Evolutionary conservation across 2,888 invertebrate genomes (phyloP).

Genomic region (Brachyopa scutellaris): DNA sequence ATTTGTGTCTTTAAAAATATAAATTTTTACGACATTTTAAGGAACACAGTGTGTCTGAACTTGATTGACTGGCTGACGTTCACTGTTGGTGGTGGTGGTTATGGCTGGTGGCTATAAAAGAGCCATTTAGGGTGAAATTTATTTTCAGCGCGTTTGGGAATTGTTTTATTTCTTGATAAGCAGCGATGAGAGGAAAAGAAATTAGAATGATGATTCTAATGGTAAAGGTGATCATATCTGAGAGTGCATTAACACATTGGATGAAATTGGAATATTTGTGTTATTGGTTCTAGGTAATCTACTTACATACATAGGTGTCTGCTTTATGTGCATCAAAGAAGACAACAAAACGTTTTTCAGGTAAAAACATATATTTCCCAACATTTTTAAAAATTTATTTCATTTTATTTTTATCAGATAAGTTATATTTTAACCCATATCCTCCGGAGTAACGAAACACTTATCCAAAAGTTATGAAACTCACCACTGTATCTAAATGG

Average conservation of each 20-base stretch:
- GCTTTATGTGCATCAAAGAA: too few species aligned
- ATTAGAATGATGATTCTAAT: constrained; percentile 20
- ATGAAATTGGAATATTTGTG: too few species aligned
- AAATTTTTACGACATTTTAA: constrained; percentile 59
- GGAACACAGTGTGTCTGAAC: constrained; percentile 32
- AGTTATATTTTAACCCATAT: too few species aligned
- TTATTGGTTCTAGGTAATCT: too few species aligned
- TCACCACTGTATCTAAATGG: too few species aligned
- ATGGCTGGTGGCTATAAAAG: constrained; percentile 40
- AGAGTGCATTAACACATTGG: constrained; percentile 21
- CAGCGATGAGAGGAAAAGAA: background rate
- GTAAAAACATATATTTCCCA: too few species aligned
- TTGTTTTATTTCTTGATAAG: constrained; percentile 43
- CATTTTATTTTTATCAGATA: too few species aligned
- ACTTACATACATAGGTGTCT: too few species aligned
- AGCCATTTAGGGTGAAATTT: constrained; percentile 56
- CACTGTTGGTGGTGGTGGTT: background rate
- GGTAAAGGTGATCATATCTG: constrained; percentile 11
- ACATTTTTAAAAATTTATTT: too few species aligned
- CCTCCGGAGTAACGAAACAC: too few species aligned
- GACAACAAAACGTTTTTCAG: too few species aligned
- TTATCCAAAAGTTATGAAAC: too few species aligned
- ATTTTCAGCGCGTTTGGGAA: constrained; percentile 29
- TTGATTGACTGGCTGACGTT: constrained; percentile 60
- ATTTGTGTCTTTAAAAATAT: constrained; percentile 53